A percentile compares a stretch with the other conserved stretches of the same genome.
Evolutionary conservation across 1,140 invertebrate species (phyloP).

Genomic region (Coelopa frigida): DNA sequence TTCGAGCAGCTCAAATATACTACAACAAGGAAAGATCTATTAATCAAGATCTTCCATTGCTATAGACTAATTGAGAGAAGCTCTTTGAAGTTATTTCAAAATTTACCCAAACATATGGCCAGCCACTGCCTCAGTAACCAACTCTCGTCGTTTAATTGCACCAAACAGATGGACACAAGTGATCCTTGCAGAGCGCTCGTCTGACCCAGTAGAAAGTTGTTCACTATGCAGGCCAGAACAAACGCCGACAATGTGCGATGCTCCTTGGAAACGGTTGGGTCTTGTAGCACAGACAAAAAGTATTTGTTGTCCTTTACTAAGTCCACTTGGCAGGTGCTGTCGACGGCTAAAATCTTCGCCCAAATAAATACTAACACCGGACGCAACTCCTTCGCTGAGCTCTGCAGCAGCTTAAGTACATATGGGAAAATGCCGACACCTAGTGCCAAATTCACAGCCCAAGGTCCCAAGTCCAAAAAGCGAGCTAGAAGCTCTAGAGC

Average conservation of each 20-base stretch:
- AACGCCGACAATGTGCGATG: slow-evolving; percentile 86
- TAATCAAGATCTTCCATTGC: too few species aligned
- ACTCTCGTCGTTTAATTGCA: slow-evolving; percentile 60
- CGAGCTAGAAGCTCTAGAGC: slow-evolving; percentile 91
- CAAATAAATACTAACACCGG: slow-evolving; percentile 95
- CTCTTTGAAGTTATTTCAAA: not conserved
- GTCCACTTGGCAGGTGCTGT: slow-evolving; percentile 90
- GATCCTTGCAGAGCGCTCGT: slow-evolving; percentile 79
- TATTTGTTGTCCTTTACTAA: slow-evolving; percentile 95
- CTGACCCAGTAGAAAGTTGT: slow-evolving; percentile 79
- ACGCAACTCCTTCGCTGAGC: slow-evolving; percentile 83
- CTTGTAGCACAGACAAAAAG: slow-evolving; percentile 83
- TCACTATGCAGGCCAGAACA: slow-evolving; percentile 86
- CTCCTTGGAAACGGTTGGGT: slow-evolving; percentile 71
- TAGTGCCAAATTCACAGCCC: slow-evolving; percentile 93
- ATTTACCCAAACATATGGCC: slow-evolving; percentile 66
- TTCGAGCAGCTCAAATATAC: too few species aligned
- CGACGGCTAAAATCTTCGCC: slow-evolving; percentile 97
- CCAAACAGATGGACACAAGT: slow-evolving; percentile 81
- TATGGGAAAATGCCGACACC: slow-evolving; percentile 99
- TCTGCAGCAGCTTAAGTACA: slow-evolving; percentile 91
- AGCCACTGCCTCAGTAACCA: slow-evolving; percentile 81
- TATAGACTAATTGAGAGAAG: too few species aligned
- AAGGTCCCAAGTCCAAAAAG: slow-evolving; percentile 92
- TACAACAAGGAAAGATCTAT: too few species aligned